Conservation (phyloP, 35 echinoderm and acorn worm species). For the Heliocidaris erythrogramma region DNA sequence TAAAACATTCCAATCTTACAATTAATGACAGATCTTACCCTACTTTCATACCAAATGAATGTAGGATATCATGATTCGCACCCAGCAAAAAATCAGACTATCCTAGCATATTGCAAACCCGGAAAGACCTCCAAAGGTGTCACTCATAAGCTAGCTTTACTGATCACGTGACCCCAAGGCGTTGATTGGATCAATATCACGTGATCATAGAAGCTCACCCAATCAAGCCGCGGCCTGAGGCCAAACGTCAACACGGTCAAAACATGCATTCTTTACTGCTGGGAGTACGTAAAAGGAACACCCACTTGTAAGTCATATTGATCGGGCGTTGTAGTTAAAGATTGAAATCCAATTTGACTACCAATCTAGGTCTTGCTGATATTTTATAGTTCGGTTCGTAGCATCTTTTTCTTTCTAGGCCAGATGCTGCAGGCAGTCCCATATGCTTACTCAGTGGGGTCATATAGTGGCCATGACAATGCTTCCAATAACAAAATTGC, state of each 20-base stretch:
- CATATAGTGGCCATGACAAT: background rate
- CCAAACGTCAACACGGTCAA: background rate
- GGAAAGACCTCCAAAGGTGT: background rate
- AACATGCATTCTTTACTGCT: background rate
- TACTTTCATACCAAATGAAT: background rate
- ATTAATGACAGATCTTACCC: too few species aligned
- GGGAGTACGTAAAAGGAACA: background rate
- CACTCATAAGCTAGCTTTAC: background rate
- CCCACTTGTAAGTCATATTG: background rate
- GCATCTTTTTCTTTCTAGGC: background rate
- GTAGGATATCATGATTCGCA: background rate
- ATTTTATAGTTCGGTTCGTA: background rate
- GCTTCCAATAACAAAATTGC: background rate
- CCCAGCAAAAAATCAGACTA: background rate
- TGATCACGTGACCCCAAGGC: background rate
- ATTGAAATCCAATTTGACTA: conserved; percentile 1
- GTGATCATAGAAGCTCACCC: background rate
- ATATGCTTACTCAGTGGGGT: background rate
- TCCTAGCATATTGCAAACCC: background rate
- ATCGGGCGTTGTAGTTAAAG: background rate
- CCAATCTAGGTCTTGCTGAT: background rate
- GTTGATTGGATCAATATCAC: conserved; percentile 12
- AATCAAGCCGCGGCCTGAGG: background rate
- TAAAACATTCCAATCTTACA: too few species aligned
- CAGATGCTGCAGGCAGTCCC: background rate